A percentile compares a stretch with the other conserved stretches of the same genome.
Conservation (phyloP, 2,797 vertebrate species). For the Otolemur crassicaudatus region DNA sequence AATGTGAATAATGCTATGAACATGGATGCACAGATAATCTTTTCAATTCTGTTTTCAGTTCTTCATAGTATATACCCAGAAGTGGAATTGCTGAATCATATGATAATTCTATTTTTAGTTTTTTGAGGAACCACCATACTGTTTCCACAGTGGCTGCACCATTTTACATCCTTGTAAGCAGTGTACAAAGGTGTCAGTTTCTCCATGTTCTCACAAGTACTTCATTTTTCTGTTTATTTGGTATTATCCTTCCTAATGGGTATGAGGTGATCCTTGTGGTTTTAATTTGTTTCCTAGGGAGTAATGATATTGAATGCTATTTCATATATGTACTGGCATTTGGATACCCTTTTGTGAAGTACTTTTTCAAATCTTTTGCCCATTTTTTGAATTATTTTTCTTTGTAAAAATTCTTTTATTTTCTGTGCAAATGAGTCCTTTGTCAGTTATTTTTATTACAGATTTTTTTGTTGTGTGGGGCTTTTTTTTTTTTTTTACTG, state of each 20-base stretch:
- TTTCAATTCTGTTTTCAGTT: not conserved
- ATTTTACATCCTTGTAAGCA: not conserved
- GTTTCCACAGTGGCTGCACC: not conserved
- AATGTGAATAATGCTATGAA: conserved; percentile 32
- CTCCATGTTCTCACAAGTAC: not conserved
- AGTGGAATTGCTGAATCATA: not conserved
- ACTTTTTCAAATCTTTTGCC: conserved; percentile 7
- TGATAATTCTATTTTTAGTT: conserved; percentile 20
- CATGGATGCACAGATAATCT: not conserved
- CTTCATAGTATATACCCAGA: not conserved
- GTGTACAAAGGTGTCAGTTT: not conserved
- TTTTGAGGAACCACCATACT: not conserved
- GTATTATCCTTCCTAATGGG: not conserved
- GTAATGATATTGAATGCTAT: conserved; percentile 40
- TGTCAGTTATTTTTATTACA: not conserved
- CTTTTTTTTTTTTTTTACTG: conserved; percentile 55
- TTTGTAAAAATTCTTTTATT: conserved; percentile 15
- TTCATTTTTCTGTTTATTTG: not conserved
- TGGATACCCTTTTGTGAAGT: conserved; percentile 22
- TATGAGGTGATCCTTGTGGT: conserved; percentile 3
- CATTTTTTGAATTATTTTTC: conserved; percentile 21
- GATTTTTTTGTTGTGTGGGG: not conserved
- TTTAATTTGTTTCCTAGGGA: conserved; percentile 46
- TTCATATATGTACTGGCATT: not conserved
- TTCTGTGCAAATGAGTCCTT: not conserved